phyloP scores from a whole-genome alignment of 2,113 vertebrate species.

The Guaruba guarouba region DNA sequence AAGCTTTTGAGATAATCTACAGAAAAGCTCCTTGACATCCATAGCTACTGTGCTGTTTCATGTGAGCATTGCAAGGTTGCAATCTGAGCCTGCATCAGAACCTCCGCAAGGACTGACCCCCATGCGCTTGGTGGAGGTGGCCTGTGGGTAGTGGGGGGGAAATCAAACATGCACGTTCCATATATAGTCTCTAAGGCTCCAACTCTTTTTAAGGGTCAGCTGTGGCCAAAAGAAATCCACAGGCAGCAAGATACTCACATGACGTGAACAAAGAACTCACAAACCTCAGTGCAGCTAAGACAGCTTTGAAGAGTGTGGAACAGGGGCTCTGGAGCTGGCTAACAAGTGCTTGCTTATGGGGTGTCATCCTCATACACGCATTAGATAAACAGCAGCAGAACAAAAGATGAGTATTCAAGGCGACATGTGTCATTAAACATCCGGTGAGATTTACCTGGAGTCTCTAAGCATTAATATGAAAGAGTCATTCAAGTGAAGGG shows the following conservation, averaged over 20 bases:
- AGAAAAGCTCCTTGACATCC: background rate
- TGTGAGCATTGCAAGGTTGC: background rate
- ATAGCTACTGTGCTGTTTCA: background rate
- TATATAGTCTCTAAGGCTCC: background rate
- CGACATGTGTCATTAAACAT: background rate
- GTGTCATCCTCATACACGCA: background rate
- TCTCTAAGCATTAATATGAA: background rate
- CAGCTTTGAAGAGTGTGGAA: background rate
- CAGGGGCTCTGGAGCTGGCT: background rate
- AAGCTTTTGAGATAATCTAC: background rate
- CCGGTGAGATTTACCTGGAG: background rate
- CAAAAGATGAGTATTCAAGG: background rate
- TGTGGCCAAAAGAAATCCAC: background rate
- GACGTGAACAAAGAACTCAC: background rate
- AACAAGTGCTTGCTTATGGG: background rate
- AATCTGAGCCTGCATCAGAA: background rate
- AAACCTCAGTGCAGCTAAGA: background rate
- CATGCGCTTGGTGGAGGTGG: too few relatives aligned
- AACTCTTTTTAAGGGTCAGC: background rate
- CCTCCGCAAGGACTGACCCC: background rate
- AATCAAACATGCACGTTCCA: background rate
- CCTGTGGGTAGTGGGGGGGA: too few relatives aligned
- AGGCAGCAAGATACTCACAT: background rate
- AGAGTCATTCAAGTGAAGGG: background rate
- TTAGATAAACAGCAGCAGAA: background rate